These are phyloP conservation scores for Nothoprocta perdicaria DNA, from an alignment of 2,113 vertebrate genomes.

Conservation along the genomic window DNA sequence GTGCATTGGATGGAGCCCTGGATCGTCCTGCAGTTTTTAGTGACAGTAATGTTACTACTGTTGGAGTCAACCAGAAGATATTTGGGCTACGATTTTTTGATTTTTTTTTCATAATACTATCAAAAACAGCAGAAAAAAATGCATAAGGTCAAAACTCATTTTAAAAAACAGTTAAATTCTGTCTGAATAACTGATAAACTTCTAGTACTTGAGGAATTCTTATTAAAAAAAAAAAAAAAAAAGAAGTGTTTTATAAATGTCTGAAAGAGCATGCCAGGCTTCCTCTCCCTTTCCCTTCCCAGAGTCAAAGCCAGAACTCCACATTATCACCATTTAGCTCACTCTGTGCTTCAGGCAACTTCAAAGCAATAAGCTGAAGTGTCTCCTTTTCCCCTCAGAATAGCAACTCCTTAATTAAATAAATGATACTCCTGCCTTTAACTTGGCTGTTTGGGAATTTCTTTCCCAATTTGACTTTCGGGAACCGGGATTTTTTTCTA, in stretches of 20 bases:
- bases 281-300: neutral
- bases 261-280: neutral
- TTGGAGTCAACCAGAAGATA: neutral
- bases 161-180: neutral
- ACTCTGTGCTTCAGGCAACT: neutral
- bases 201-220: neutral
- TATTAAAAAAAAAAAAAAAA: neutral
- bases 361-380: neutral
- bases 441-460: neutral
- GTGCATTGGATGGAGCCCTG: constrained; percentile 11
- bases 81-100: neutral
- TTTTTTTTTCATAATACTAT: neutral
- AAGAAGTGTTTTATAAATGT: neutral
- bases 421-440: neutral
- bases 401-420: neutral
- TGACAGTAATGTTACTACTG: neutral
- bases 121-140: constrained; percentile 11
- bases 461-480: neutral
- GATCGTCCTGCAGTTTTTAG: neutral
- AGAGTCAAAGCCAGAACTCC: neutral
- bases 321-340: neutral
- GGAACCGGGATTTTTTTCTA: neutral
- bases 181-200: neutral
- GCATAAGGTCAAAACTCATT: neutral
- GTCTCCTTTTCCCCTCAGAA: neutral